Evolutionary conservation across 2,888 invertebrate species (phyloP), one percentile per base, ranked within the genome.

Genomic region (Mimas tiliae): DNA sequence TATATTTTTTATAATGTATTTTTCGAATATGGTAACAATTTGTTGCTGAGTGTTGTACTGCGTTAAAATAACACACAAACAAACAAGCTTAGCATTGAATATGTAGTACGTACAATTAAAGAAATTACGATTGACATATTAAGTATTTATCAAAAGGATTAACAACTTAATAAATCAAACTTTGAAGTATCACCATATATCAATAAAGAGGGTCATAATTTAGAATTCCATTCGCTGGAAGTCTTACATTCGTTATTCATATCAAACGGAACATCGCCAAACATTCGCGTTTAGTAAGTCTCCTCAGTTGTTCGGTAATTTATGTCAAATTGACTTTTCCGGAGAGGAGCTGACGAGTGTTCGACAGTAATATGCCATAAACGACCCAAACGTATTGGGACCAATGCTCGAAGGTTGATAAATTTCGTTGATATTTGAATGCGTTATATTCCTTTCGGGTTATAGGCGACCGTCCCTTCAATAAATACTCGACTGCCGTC

Each of bases 351-450:
- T 91, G 91, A 91, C 91, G 90, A 89, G 85, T 86, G 86, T 85
- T 80, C 85, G 83, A 83, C 88, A 83, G 89, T 91, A 89, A 91
- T 91, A 90, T 82, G 85, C 89, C 84, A 90, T 91, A 91, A 91
- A 90, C 88, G 90, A 89, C 88, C 90, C 89, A 78, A 89, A 85
- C 90, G 86, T 91, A 91, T 91, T 89, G 91, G 85, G 82, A 85
- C 86, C 87, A 80, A 84, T 85, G 84, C 86, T 86, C 81, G 83
- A 78, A 86, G 86, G 87, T 90, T 90, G 89, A 91, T 91, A 90
- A 90, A 91, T 90, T 89, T 90, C 86, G 78, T 87, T 85, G 89
- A 92, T 92, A 92, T 91, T 91, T 91, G 92, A 91, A 92, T 91
- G 87, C 84, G 89, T 89, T 85, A 88, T 89, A 88, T 86, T 90